phyloP scores from a whole-genome alignment of 2,797 vertebrate genomes.

The Chrosomus eos region DNA sequence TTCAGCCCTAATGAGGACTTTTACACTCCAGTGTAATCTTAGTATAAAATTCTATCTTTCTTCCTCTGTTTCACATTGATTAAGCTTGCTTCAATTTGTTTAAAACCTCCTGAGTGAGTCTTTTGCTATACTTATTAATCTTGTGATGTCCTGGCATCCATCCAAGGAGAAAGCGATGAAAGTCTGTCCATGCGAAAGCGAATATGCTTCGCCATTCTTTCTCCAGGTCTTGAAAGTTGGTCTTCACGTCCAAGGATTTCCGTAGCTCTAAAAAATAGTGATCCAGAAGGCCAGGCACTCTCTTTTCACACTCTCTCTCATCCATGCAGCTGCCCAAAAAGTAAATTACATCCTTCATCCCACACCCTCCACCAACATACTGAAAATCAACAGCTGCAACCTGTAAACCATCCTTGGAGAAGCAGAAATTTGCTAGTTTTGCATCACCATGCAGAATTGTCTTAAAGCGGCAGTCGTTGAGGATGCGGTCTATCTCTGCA shows the following conservation, averaged over 20 bases:
- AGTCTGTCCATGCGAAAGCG: conserved; percentile 79
- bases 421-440: conserved; percentile 83
- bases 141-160: conserved; percentile 82
- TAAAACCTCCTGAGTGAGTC: conserved; percentile 73
- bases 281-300: conserved; percentile 68
- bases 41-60: neutral
- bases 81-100: conserved; percentile 61
- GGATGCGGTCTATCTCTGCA: conserved; percentile 70
- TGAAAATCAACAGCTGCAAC: conserved; percentile 82
- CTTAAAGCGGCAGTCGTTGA: conserved; percentile 74
- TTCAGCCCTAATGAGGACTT: neutral
- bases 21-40: neutral
- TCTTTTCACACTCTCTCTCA: conserved; percentile 75
- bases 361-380: conserved; percentile 81
- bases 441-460: conserved; percentile 81
- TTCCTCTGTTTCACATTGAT: neutral
- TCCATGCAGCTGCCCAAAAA: conserved; percentile 79
- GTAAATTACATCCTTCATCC: conserved; percentile 81
- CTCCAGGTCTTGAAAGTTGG: conserved; percentile 72
- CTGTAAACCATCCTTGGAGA: conserved; percentile 66
- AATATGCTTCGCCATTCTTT: conserved; percentile 80
- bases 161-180: conserved; percentile 80
- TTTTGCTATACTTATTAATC: conserved; percentile 77
- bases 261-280: conserved; percentile 76
- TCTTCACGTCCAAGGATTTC: conserved; percentile 57